Conservation (phyloP, 1,140 invertebrate genomes). For the Aphis craccivora region DNA sequence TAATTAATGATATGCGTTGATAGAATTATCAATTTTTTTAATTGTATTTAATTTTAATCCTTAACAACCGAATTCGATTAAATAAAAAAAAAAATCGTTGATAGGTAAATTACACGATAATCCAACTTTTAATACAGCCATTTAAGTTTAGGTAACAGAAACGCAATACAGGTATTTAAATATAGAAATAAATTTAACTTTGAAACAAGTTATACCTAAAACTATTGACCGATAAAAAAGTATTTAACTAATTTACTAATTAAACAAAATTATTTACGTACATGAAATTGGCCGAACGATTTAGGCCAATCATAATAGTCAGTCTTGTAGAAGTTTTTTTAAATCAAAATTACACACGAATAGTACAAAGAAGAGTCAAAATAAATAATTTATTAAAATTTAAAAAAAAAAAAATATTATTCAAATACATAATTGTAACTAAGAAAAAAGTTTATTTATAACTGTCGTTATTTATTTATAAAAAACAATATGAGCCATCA, state of each 20-base stretch:
- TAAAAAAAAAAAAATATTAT: not conserved
- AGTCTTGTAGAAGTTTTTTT: not conserved
- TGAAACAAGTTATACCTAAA: no score
- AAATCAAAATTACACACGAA: not conserved
- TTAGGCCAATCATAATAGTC: not conserved
- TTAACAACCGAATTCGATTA: no score
- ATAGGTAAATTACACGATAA: no score
- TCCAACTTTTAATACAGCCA: no score
- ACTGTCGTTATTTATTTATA: not conserved
- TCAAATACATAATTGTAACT: not conserved
- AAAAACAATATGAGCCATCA: not conserved
- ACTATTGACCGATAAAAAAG: not conserved
- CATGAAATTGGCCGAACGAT: not conserved
- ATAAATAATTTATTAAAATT: not conserved
- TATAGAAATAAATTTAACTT: no score
- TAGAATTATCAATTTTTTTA: no score
- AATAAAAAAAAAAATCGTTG: no score
- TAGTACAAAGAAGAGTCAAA: not conserved
- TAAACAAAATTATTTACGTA: not conserved
- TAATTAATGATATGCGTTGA: no score
- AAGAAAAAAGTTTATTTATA: not conserved
- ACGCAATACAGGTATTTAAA: no score
- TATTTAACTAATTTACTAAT: not conserved
- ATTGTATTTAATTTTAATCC: no score
- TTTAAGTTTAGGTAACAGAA: no score